These are phyloP conservation scores for Ianthella basta DNA, from an alignment of 37 sponge, comb jelly and placozoan genomes.

Conservation along the genomic window DNA sequence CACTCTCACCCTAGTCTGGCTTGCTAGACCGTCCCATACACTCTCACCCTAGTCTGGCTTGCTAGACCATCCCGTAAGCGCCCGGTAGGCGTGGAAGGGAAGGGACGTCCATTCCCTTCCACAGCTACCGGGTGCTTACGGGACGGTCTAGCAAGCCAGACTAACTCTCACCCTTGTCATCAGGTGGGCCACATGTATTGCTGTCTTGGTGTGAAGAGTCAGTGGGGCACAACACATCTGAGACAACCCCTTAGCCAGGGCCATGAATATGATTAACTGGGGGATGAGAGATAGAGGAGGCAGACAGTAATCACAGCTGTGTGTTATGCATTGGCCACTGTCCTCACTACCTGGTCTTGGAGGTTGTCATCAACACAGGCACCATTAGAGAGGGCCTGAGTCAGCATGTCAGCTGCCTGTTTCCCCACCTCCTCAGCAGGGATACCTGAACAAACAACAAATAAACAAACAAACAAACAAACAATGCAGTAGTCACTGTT, in stretches of 20 bases:
- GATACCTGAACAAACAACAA: slow-evolving; percentile 31
- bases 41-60: too few species aligned
- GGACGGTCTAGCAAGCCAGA: too few species aligned
- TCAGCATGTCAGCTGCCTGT: slow-evolving; percentile 60
- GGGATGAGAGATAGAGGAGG: slow-evolving; percentile 4
- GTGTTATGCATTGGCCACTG: background rate
- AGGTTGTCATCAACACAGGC: slow-evolving; percentile 90
- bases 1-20: too few species aligned
- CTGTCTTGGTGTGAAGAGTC: slow-evolving; percentile 95
- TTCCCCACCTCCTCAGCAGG: slow-evolving; percentile 57
- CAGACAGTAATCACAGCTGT: background rate
- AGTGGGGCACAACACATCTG: slow-evolving; percentile 76
- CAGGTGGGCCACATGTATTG: slow-evolving; percentile 76
- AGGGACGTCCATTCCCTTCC: too few species aligned
- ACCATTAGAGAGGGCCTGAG: slow-evolving; percentile 44
- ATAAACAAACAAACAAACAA: background rate
- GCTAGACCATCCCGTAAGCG: too few species aligned
- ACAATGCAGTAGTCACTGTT: too few species aligned
- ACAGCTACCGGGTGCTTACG: too few species aligned
- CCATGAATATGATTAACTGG: slow-evolving; percentile 91
- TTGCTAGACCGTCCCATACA: too few species aligned
- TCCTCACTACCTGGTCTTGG: slow-evolving; percentile 89
- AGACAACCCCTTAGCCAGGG: slow-evolving; percentile 86
- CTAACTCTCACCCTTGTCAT: slow-evolving; percentile 69
- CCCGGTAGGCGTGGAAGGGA: too few species aligned